Percentiles rank a stretch among this genome's conserved stretches.
Evolutionary conservation across 2,113 vertebrate species (phyloP).

Genomic region (Pelecanoides urinatrix): DNA sequence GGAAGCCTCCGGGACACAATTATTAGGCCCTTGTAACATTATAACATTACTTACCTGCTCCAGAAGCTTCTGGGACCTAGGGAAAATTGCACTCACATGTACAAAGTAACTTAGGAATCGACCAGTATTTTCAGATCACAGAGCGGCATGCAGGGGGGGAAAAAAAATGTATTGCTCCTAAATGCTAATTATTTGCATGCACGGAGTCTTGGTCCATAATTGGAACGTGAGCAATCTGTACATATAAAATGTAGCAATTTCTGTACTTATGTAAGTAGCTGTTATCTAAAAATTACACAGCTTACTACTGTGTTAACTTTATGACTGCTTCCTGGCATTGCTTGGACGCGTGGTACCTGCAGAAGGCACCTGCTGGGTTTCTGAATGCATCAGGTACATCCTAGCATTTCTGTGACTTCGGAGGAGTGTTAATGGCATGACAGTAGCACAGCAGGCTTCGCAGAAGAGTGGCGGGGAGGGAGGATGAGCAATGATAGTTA

Average conservation of each 20-base stretch:
- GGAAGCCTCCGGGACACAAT: not conserved
- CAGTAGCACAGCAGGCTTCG: constrained; percentile 23
- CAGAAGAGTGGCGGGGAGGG: not conserved
- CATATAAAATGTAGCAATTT: constrained; percentile 58
- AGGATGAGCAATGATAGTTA: constrained; percentile 7
- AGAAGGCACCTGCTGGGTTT: constrained; percentile 57
- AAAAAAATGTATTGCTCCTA: constrained; percentile 40
- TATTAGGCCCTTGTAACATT: not conserved
- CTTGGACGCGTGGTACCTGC: constrained; percentile 17
- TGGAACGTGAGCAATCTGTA: constrained; percentile 50
- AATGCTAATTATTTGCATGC: constrained; percentile 61
- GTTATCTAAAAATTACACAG: constrained; percentile 65
- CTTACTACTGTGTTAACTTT: constrained; percentile 60
- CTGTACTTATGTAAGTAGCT: constrained; percentile 52
- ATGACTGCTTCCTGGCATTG: constrained; percentile 40
- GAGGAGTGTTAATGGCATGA: constrained; percentile 58
- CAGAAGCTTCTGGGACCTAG: constrained; percentile 24
- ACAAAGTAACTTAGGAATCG: not conserved
- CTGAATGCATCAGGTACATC: constrained; percentile 62
- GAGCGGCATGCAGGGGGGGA: not conserved
- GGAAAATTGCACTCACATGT: not conserved
- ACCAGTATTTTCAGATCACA: not conserved
- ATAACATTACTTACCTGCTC: not conserved
- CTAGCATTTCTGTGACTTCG: not conserved
- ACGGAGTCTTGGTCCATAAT: constrained; percentile 45